phyloP scores from a whole-genome alignment of 2,797 vertebrate species.

The Heteromormyrus szaboi region DNA sequence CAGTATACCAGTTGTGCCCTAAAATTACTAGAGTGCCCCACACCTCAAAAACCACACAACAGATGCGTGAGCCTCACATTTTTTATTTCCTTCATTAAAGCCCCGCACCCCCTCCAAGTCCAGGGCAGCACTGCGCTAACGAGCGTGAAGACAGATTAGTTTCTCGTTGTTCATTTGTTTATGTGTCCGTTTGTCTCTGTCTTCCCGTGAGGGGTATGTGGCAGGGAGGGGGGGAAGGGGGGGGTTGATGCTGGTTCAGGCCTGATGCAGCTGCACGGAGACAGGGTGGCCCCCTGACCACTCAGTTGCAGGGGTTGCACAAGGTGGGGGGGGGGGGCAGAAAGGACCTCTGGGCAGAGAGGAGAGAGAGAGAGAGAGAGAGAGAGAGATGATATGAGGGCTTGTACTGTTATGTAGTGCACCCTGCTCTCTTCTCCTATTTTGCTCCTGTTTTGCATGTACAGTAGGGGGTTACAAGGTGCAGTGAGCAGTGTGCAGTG shows the following conservation, averaged over 20 bases:
- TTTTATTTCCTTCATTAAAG: background rate
- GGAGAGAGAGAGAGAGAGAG: background rate
- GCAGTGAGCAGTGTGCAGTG: background rate
- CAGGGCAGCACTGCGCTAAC: background rate
- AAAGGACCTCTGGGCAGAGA: background rate
- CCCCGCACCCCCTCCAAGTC: background rate
- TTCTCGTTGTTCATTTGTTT: conserved; percentile 1
- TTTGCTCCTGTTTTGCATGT: background rate
- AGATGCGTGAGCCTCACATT: background rate
- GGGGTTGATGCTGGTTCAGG: background rate
- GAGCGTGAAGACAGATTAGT: background rate
- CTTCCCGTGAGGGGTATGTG: background rate
- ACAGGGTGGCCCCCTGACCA: background rate
- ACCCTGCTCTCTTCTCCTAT: background rate
- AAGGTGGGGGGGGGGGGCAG: too few relatives aligned
- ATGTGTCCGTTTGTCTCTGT: background rate
- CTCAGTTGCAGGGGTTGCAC: too few relatives aligned
- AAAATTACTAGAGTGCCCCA: background rate
- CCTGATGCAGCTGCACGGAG: background rate
- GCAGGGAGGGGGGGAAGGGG: background rate
- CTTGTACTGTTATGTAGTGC: background rate
- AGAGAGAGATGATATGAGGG: too few relatives aligned
- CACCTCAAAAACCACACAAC: background rate
- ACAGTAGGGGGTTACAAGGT: background rate
- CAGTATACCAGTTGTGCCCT: background rate